Conservation (phyloP, 2,888 invertebrate genomes). For the Apotomis capreana region DNA sequence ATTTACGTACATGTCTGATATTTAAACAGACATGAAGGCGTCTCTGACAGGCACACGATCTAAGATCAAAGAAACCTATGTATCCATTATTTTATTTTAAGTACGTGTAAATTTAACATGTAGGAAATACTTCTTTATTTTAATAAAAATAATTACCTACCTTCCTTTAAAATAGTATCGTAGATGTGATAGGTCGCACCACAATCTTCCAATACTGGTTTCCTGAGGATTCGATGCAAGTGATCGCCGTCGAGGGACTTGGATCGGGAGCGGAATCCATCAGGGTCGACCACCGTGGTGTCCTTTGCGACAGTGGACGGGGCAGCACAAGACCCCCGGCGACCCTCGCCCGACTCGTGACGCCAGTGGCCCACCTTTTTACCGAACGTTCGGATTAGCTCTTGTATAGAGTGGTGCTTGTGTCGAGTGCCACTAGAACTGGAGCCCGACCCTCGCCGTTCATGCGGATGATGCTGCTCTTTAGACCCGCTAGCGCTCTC, state of each 20-base stretch:
- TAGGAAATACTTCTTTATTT: background rate
- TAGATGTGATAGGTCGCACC: conserved; percentile 92
- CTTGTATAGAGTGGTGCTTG: conserved; percentile 89
- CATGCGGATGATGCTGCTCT: conserved; percentile 53
- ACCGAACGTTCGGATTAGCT: conserved; percentile 89
- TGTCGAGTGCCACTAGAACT: conserved; percentile 69
- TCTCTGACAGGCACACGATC: background rate
- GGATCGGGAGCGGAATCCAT: conserved; percentile 89
- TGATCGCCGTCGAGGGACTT: conserved; percentile 89
- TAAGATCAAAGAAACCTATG: background rate
- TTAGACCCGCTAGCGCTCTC: conserved; percentile 59
- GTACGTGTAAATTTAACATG: no score
- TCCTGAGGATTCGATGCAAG: conserved; percentile 63
- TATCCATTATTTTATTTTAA: background rate
- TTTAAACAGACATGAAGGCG: background rate
- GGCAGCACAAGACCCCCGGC: conserved; percentile 72
- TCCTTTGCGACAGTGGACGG: conserved; percentile 77
- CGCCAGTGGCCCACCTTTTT: conserved; percentile 90
- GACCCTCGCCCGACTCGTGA: conserved; percentile 79
- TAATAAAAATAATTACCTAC: conserved; percentile 52
- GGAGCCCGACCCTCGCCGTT: conserved; percentile 71
- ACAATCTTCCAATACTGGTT: conserved; percentile 87
- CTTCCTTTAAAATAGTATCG: conserved; percentile 87
- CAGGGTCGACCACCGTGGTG: conserved; percentile 74
- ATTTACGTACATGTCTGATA: conserved; percentile 13